Base-by-base conservation (phyloP, 2,797 vertebrate genomes). In the Scarus forsteni region DNA sequence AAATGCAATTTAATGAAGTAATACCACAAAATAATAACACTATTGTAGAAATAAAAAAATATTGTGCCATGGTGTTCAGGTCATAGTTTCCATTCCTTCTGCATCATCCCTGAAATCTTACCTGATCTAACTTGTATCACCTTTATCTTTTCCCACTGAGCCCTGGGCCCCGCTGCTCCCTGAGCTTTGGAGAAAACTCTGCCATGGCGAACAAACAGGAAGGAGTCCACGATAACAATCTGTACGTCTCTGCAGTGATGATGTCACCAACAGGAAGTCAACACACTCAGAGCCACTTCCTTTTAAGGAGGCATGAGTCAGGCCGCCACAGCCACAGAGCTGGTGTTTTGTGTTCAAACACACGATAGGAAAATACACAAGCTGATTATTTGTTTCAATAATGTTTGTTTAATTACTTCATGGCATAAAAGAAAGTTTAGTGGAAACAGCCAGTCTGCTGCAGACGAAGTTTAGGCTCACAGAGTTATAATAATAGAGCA, bases 171-270 rank as follows among this genome's bases (percentile, higher is more conserved):
- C 39, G 45, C 48, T 18, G 54, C 50, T 79, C 80, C 68, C 65
- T 54, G 7, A 66, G 42, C 9, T 62, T 52, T 50, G 66, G 78
- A 69, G 49, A 43, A 54, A 80, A 78, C 27, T 65, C 50, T 60
- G 71, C 67, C 38, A 4, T 68, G 74, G 38, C 64, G 67, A 83
- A 91, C 75, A 94, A 95, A 95, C 94, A 94, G 93, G 94, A 95
- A 93, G 77, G 55, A 67, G 75, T 84, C 86, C 67, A 82, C 69
- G 92, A 94, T 93, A 90, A 87, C 81, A 83, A 92, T 92, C 92
- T 87, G 77, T 40, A 79, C 6, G 34, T 65, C 79, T 10, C 16
- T 65, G 79, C 67, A 39, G 74, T 66, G 51, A 80, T 87, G 88
- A 93, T 75, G 87, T 93, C 89, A 90, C 68, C 44, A 60, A 76